phyloP scores from a whole-genome alignment of 1,140 invertebrate genomes.

The Wiebesia pumilae region DNA sequence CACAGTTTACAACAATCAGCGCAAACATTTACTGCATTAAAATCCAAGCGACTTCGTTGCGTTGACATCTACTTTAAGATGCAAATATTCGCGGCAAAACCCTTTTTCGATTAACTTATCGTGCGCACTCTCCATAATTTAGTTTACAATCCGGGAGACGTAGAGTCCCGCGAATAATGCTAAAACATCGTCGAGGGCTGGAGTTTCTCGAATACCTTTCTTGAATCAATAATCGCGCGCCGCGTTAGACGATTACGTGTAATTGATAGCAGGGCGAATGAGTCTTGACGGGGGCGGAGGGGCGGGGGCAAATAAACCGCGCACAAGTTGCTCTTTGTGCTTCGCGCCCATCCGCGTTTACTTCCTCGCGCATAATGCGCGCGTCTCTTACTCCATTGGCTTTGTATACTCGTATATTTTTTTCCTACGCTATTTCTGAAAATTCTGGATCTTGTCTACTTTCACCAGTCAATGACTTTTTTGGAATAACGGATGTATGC shows the following conservation, averaged over 20 bases:
- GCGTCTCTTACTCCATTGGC: neutral
- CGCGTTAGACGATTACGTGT: neutral
- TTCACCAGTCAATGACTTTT: neutral
- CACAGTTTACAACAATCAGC: too few species aligned
- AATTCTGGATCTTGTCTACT: neutral
- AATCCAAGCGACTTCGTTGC: neutral
- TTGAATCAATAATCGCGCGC: neutral
- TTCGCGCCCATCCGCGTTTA: neutral
- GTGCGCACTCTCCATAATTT: neutral
- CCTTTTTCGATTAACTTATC: neutral
- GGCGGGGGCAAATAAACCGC: neutral
- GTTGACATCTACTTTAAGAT: neutral
- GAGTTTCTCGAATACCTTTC: neutral
- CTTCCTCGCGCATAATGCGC: neutral
- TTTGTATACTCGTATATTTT: neutral
- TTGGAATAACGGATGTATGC: neutral
- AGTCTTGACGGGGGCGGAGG: neutral
- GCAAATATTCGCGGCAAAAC: neutral
- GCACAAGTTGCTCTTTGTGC: constrained; percentile 24
- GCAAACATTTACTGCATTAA: neutral
- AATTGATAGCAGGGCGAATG: neutral
- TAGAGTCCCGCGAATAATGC: neutral
- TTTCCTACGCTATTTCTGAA: neutral
- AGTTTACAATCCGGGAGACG: neutral
- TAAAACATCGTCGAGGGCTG: neutral